Conservation (phyloP, 2,888 invertebrate genomes). For the Gandaritis pyraliata region DNA sequence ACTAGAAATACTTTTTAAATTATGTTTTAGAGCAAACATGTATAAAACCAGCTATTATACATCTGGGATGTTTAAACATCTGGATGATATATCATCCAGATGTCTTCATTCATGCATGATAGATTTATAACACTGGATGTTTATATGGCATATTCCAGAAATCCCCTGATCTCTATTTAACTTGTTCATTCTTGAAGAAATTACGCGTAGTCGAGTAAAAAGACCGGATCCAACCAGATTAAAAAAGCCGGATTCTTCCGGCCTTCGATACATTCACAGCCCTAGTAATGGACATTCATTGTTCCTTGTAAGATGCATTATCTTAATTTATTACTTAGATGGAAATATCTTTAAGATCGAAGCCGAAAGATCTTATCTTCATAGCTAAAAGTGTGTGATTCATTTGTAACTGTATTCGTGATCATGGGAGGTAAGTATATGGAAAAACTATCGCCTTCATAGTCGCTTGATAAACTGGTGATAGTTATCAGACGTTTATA, state of each 20-base stretch:
- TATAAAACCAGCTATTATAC: no score
- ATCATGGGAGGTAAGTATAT: not conserved
- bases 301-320: constrained; percentile 39
- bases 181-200: no score
- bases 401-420: constrained; percentile 10
- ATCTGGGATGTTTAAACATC: no score
- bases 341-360: constrained; percentile 37
- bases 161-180: no score
- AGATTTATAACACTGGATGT: no score
- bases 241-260: constrained; percentile 9
- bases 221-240: not conserved
- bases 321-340: constrained; percentile 40
- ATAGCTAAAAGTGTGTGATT: constrained; percentile 27
- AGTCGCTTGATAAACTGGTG: not conserved
- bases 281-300: constrained; percentile 39
- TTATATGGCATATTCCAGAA: no score
- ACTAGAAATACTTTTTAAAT: no score
- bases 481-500: not conserved
- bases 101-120: no score
- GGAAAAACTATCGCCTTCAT: not conserved
- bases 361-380: constrained; percentile 31
- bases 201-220: not conserved
- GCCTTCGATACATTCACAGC: not conserved
- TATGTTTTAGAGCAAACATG: no score
- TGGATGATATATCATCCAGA: no score